Conservation (phyloP, 2,113 vertebrate species). For the Nannobrachium achirus region DNA sequence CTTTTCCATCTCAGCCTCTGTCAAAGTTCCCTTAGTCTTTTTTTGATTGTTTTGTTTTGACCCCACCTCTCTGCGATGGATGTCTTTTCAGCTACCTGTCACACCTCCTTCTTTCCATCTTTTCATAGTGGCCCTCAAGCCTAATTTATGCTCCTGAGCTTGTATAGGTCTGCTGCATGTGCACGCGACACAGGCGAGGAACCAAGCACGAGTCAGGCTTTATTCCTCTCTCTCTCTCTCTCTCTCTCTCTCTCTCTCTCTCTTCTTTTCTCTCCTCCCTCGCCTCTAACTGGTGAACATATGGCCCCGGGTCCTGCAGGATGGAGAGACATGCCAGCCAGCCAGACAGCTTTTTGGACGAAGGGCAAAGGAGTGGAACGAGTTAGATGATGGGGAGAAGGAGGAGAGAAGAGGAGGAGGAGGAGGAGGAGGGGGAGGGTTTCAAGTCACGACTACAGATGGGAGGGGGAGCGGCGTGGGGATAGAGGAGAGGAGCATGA, state of each 20-base stretch:
- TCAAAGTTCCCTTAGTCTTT: neutral
- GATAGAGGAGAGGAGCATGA: neutral
- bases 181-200: too few relatives aligned
- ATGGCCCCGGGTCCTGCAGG: constrained; percentile 31
- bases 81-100: too few relatives aligned
- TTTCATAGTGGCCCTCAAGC: too few relatives aligned
- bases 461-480: neutral
- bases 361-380: constrained; percentile 11
- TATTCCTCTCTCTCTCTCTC: neutral
- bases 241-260: neutral
- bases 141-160: too few relatives aligned
- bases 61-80: too few relatives aligned
- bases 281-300: constrained; percentile 20
- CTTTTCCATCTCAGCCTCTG: neutral
- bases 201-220: too few relatives aligned
- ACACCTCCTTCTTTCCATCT: too few relatives aligned
- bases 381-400: neutral
- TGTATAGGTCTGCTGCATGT: too few relatives aligned
- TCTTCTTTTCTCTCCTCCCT: neutral
- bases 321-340: constrained; percentile 25
- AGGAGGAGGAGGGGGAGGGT: constrained; percentile 1
- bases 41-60: too few relatives aligned
- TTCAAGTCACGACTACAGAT: constrained; percentile 34
- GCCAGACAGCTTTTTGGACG: constrained; percentile 14
- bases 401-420: neutral